Evolutionary conservation across 2,888 invertebrate species (phyloP).

Genomic region (Scelioninae gen. 1): DNA sequence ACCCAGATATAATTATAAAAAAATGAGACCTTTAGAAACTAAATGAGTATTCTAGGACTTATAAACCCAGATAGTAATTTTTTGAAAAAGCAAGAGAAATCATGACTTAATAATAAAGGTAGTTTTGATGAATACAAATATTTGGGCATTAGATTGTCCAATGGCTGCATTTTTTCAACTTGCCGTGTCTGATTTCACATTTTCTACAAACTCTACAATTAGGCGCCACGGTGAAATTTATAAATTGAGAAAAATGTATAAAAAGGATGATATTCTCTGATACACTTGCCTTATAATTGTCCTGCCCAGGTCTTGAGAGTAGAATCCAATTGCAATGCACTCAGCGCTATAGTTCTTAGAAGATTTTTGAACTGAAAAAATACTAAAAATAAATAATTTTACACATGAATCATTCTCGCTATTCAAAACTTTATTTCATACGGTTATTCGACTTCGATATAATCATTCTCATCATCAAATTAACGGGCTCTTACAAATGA

Average conservation of each 20-base stretch:
- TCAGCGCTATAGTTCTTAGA: neutral
- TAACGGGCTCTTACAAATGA: neutral
- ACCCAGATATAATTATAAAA: too few relatives aligned
- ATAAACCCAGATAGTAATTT: neutral
- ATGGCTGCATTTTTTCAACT: neutral
- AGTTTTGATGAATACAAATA: neutral
- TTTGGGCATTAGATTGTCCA: neutral
- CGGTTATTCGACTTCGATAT: neutral
- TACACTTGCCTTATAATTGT: neutral
- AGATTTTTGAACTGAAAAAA: neutral
- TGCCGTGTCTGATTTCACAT: neutral
- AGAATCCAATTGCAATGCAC: neutral
- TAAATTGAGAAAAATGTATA: neutral
- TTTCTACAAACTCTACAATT: neutral
- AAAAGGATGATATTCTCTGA: neutral
- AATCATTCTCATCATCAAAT: neutral
- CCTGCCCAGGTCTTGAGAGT: neutral
- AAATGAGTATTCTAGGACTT: too few relatives aligned
- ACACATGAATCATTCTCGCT: neutral
- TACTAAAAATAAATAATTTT: neutral
- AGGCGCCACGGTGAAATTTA: neutral
- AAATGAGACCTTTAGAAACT: too few relatives aligned
- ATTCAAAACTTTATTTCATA: neutral
- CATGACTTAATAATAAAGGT: neutral
- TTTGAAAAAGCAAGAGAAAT: neutral